Evolutionary conservation across 2,888 invertebrate genomes (phyloP).

Genomic region (Eupithecia pulchellata): DNA sequence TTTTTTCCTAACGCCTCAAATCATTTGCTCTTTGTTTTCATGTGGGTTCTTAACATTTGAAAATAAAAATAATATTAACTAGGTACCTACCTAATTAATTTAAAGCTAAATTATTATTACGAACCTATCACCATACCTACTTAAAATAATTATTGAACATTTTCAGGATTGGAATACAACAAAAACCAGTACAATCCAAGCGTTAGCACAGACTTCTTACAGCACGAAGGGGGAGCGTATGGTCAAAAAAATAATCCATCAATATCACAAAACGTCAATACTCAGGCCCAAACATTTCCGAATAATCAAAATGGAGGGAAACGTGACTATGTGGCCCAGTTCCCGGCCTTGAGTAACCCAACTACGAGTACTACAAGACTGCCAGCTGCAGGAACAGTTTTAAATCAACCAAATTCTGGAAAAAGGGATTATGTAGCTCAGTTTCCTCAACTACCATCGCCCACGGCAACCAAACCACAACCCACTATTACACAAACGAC

Average conservation of each 20-base stretch:
- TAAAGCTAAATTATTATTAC: no score
- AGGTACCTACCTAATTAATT: no score
- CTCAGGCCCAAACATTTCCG: constrained; percentile 33
- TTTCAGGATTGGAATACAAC: constrained; percentile 64
- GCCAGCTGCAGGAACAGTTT: constrained; percentile 19
- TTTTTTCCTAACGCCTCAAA: not conserved
- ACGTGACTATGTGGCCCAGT: constrained; percentile 54
- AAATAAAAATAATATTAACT: not conserved
- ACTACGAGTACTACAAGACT: constrained; percentile 30
- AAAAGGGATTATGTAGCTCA: constrained; percentile 40
- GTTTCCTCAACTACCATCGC: constrained; percentile 33
- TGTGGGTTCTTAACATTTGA: not conserved
- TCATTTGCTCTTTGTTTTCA: not conserved
- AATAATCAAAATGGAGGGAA: constrained; percentile 44
- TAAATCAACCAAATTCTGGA: constrained; percentile 31
- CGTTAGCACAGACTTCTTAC: constrained; percentile 70
- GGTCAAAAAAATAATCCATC: constrained; percentile 60
- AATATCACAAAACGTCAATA: constrained; percentile 38
- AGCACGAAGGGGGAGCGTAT: constrained; percentile 67
- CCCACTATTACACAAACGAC: constrained; percentile 36
- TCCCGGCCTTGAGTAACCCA: constrained; percentile 51
- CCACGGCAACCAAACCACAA: constrained; percentile 35
- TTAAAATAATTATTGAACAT: not conserved
- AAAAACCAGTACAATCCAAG: constrained; percentile 57
- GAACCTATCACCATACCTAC: not conserved